phyloP scores from a whole-genome alignment of 2,113 vertebrate species.

The Semicossyphus pulcher region DNA sequence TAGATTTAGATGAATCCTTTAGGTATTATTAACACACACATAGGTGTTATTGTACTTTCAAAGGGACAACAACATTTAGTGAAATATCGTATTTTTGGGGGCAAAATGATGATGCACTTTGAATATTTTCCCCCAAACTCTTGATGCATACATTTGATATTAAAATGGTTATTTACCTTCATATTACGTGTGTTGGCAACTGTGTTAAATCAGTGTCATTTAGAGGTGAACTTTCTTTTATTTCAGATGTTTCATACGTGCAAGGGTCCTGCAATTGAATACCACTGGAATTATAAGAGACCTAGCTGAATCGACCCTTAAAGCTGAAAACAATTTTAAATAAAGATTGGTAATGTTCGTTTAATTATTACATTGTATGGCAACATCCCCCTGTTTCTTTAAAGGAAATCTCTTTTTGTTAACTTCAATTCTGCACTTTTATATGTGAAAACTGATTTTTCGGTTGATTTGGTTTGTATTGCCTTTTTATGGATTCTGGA shows the following conservation, averaged over 20 bases:
- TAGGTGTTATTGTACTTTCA: too few relatives aligned
- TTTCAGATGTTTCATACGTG: conserved; percentile 18
- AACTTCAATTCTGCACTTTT: too few relatives aligned
- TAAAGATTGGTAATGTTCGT: background rate
- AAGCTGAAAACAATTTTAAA: background rate
- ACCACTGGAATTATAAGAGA: conserved; percentile 13
- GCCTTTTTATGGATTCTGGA: too few relatives aligned
- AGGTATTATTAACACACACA: background rate
- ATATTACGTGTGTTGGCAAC: background rate
- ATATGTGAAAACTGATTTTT: too few relatives aligned
- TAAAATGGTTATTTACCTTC: too few relatives aligned
- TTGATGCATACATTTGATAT: too few relatives aligned
- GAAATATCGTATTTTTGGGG: background rate
- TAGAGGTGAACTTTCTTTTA: background rate
- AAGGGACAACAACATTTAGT: too few relatives aligned
- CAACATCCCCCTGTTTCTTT: too few relatives aligned
- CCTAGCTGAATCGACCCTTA: background rate
- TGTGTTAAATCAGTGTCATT: background rate
- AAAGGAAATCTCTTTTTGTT: background rate
- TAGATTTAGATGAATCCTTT: background rate
- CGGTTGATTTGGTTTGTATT: too few relatives aligned
- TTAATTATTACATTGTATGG: too few relatives aligned
- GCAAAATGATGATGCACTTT: background rate
- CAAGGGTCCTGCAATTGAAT: conserved; percentile 30
- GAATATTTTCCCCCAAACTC: background rate